Base-by-base conservation (phyloP, 23 tunicate genomes). In the Halocynthia roretzi region DNA sequence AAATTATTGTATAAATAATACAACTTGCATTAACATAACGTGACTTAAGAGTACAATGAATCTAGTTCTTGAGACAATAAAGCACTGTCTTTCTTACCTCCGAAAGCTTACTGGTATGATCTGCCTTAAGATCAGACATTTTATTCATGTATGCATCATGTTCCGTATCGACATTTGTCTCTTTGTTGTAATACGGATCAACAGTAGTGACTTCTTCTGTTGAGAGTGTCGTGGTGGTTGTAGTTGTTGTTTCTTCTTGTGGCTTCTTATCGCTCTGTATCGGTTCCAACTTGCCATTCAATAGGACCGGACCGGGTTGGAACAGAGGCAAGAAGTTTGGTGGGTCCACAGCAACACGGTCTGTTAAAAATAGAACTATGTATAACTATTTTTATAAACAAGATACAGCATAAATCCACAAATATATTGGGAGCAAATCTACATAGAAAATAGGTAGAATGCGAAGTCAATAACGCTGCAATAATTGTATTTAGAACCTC, bases 231-330 rank as follows among this genome's bases (percentile, higher is more conserved):
- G 71, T 10, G 7, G 62, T 40, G n/a, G 20, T 54, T 10, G 63
- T 54, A 14, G 78, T 54, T 54, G 78, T 74, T 10, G 78, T 31
- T 31, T 31, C 44, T 31, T 1, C 44, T 31, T 31, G 2, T 31
- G 44, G 44, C 4, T 31, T 31, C 44, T 31, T 31, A 31, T 31
- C 44, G 44, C 44, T 31, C 44, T 31, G 44, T 31, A 31, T 31
- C 44, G 17, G 12, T 14, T 72, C 62, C 61, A 51, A 15, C 14
- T 58, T 51, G 18, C 61, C 22, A n/a, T 19, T 23, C 80, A 54
- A n/a, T n/a, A 65, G n/a, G 10, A 78, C 82, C 6, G 82, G 82
- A 8, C 82, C 82, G 14, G 52, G 82, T 51, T 7, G 62, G 54
- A 72, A 72, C 7, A 72, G 50, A 22, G 77, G 61, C 7, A 72